Evolutionary conservation across 2,113 vertebrate species (phyloP).

Genomic region (Nicator chloris): DNA sequence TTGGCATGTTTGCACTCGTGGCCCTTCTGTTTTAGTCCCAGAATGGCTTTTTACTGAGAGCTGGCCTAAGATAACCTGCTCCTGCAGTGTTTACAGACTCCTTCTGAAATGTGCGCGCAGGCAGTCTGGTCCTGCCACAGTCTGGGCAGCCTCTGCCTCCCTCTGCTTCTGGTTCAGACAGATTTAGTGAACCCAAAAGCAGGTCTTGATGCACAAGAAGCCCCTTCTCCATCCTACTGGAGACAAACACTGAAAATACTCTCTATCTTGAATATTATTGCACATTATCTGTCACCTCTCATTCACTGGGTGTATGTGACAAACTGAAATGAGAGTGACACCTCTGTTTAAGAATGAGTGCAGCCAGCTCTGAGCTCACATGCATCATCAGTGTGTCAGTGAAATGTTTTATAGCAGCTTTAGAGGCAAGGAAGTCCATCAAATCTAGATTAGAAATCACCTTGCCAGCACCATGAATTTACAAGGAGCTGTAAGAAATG

Average conservation of each 20-base stretch:
- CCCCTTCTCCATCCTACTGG: background rate
- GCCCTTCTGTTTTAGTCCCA: background rate
- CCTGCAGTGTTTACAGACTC: background rate
- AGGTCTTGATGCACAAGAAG: background rate
- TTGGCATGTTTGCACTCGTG: background rate
- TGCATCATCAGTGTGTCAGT: background rate
- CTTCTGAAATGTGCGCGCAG: background rate
- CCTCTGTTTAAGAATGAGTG: background rate
- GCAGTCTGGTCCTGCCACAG: background rate
- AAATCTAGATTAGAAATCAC: constrained; percentile 6
- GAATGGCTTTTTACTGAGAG: background rate
- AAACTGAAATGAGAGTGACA: background rate
- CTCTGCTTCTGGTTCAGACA: background rate
- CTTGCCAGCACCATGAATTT: background rate
- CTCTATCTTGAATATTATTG: background rate
- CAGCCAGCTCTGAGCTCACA: background rate
- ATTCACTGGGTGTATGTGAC: background rate
- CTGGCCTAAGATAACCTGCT: constrained; percentile 29
- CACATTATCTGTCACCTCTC: background rate
- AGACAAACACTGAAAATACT: background rate
- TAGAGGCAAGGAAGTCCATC: background rate
- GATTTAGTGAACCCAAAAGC: background rate
- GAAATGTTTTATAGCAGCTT: background rate
- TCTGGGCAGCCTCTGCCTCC: background rate
- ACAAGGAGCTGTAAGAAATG: background rate